Evolutionary conservation across 2,113 vertebrate genomes (phyloP).

Genomic region (Myotis yumanensis): DNA sequence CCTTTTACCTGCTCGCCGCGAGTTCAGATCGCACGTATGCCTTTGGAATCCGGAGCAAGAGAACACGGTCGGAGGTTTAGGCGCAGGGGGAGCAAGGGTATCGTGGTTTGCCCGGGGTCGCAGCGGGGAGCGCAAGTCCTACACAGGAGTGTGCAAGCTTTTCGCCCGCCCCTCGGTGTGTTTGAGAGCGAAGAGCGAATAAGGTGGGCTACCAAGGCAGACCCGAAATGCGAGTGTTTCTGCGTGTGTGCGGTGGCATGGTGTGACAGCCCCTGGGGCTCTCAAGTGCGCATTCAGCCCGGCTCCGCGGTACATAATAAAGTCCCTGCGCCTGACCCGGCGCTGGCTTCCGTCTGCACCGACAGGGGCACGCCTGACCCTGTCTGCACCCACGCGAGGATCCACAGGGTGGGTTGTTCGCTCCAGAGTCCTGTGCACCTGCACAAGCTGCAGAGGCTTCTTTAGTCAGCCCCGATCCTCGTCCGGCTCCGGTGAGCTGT

Average conservation of each 20-base stretch:
- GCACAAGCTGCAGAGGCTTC: background rate
- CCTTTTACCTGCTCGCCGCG: background rate
- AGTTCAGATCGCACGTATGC: background rate
- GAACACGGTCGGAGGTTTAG: background rate
- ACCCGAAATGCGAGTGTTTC: background rate
- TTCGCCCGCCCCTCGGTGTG: background rate
- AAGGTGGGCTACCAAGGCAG: background rate
- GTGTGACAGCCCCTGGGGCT: background rate
- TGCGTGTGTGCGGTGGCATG: background rate
- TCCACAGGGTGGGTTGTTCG: background rate
- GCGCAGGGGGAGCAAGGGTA: background rate
- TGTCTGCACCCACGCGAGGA: background rate
- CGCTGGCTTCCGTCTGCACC: background rate
- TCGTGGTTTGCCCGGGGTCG: background rate
- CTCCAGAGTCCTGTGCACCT: background rate
- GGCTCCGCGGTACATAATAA: accelerated
- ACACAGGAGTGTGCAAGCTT: background rate
- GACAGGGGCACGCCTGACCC: background rate
- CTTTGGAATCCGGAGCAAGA: background rate
- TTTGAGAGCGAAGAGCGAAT: background rate
- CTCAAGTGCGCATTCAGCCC: background rate
- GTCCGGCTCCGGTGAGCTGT: background rate
- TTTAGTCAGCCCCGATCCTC: background rate
- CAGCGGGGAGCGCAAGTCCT: background rate
- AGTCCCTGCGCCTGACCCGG: accelerated